Evolutionary conservation across 2,113 vertebrate species (phyloP), one percentile per base, ranked within the genome.

Genomic region (Seriola aureovittata): DNA sequence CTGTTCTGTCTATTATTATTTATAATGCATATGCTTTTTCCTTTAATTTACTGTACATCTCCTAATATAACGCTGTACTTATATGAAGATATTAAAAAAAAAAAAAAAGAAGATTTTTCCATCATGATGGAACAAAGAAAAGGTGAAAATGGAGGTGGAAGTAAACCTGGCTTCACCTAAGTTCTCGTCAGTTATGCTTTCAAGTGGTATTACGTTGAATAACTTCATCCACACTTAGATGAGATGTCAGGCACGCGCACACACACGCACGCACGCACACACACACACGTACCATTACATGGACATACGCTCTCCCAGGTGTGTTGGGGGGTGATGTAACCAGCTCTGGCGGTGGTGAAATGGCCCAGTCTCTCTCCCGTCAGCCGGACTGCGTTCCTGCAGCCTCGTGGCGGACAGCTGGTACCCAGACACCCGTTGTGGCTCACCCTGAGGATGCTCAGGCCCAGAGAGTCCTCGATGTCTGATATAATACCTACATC

Each of bases 311-410:
- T 96, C 88, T 96, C 96, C 94, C 98, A 92, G 85, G 54, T 93
- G 91, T 99, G 97, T 4, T 92, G 93, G 0, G 97, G 98, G 29
- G 97, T 98, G 76, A 99, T 96, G 92, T 97, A 97, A 16, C 95
- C 97, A 32, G 97, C 95, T 42, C 97, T 93, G 70, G 97, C 96
- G 0, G 97, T 98, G 89, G 96, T 97, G 91, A 98, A 98, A 0
- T 97, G 46, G 94, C 94, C 91, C 95, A 91, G 93, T 9, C 92
- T 91, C 48, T 95, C 95, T 29, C 94, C 93, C 0, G 94, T 94
- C 89, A 99, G 91, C 62, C 91, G 93, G 57, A 98, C 96, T 0
- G 94, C 95, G 72, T 96, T 97, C 82, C 78, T 96, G 95, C 98
- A 99, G 76, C 95, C 91, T 4, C 94, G 96, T 0, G 90, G 93